A percentile compares a stretch with the other conserved stretches of the same genome.
Evolutionary conservation across 2,797 vertebrate genomes (phyloP).

Genomic region (Notoglanidium macrostoma): DNA sequence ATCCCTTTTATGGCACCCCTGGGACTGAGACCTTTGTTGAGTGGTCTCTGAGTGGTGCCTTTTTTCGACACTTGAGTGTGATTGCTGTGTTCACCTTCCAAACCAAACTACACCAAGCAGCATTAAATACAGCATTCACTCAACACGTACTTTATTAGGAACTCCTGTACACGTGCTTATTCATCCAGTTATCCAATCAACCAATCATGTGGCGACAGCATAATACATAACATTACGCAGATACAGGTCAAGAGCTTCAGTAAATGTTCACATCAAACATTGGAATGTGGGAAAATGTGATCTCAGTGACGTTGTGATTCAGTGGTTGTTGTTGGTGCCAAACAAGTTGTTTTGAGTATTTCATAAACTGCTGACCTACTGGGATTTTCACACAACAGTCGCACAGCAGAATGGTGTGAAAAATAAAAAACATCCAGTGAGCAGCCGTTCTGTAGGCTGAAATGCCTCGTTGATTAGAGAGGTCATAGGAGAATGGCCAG

Average conservation of each 20-base stretch:
- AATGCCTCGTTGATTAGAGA: background rate
- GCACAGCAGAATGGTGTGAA: background rate
- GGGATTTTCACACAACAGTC: background rate
- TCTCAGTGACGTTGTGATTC: background rate
- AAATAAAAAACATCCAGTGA: background rate
- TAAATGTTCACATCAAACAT: background rate
- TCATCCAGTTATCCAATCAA: background rate
- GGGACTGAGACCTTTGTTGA: background rate
- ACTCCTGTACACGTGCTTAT: background rate
- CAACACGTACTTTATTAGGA: background rate
- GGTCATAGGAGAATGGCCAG: background rate
- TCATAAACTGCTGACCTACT: background rate
- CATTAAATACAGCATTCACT: background rate
- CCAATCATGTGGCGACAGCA: background rate
- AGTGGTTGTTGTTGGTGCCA: background rate
- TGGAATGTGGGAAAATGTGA: background rate
- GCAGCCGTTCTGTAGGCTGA: background rate
- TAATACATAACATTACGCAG: background rate
- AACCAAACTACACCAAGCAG: background rate
- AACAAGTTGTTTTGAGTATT: background rate
- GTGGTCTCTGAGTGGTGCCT: background rate
- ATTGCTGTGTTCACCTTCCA: background rate
- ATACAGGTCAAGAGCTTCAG: too few relatives aligned
- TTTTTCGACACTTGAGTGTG: background rate
- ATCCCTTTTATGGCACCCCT: background rate